These are phyloP conservation scores for Cyprinus carpio DNA, from an alignment of 2,113 vertebrate species.

Conservation along the genomic window DNA sequence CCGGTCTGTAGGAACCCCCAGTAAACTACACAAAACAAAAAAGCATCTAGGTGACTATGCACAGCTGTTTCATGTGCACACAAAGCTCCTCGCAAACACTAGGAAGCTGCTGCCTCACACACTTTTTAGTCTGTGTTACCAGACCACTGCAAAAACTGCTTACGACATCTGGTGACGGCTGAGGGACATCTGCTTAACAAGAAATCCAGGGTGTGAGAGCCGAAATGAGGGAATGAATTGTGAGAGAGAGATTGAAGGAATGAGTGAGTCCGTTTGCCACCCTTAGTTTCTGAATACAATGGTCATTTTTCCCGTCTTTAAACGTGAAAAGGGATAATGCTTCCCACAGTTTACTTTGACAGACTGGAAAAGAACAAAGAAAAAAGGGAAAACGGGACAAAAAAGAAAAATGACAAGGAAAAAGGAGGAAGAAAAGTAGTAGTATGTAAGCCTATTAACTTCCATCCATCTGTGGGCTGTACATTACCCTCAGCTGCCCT, in stretches of 20 bases:
- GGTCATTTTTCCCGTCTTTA: not conserved
- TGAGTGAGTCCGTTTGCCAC: constrained; percentile 18
- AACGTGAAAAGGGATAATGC: constrained; percentile 27
- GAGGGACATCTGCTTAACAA: constrained; percentile 18
- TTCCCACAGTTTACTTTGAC: constrained; percentile 47
- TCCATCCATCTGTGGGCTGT: constrained; percentile 46
- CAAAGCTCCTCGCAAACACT: not conserved
- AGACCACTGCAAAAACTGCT: not conserved
- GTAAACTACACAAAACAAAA: constrained; percentile 43
- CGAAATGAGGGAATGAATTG: not conserved
- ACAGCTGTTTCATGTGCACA: not conserved
- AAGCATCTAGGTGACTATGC: constrained; percentile 2
- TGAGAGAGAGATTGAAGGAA: constrained; percentile 20
- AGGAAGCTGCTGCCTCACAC: not conserved
- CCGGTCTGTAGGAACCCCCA: not conserved
- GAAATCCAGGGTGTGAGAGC: constrained; percentile 5
- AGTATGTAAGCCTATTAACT: constrained; percentile 55
- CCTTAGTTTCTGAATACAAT: constrained; percentile 22
- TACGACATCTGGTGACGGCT: not conserved
- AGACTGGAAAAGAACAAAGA: constrained; percentile 26
- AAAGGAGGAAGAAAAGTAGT: constrained; percentile 18
- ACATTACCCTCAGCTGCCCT: constrained; percentile 43
- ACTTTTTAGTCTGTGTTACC: not conserved
- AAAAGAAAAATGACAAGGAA: constrained; percentile 12
- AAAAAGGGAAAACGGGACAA: not conserved